Evolutionary conservation across 2,113 vertebrate species (phyloP).

Genomic region (Formicarius rufipectus): DNA sequence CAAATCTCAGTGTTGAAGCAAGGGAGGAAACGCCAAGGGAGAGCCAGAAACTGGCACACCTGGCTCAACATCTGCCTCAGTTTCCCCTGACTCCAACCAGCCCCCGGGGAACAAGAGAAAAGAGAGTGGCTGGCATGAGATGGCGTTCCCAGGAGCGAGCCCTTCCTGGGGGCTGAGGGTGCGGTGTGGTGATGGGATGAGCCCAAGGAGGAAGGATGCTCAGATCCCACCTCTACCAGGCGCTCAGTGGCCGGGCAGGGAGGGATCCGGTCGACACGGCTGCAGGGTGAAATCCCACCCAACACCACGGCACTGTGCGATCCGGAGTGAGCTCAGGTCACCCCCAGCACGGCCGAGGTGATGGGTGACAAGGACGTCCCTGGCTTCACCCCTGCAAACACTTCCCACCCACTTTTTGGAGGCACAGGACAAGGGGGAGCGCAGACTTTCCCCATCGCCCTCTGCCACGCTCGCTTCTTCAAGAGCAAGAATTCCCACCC

Average conservation of each 20-base stretch:
- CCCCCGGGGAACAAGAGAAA: rapidly evolving
- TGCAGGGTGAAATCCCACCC: background rate
- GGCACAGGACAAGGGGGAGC: background rate
- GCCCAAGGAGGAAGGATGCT: background rate
- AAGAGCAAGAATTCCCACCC: background rate
- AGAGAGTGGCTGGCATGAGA: background rate
- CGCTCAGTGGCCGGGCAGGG: rapidly evolving
- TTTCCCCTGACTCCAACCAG: background rate
- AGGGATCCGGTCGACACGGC: background rate
- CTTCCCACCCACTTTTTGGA: background rate
- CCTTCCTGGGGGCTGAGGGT: background rate
- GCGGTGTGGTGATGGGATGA: rapidly evolving
- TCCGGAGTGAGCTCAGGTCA: background rate
- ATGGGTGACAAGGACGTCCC: background rate
- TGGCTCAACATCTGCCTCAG: background rate
- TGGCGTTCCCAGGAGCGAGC: background rate
- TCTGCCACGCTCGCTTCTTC: background rate
- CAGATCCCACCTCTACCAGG: background rate
- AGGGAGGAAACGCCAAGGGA: background rate
- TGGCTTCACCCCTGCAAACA: background rate
- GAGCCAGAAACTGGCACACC: background rate
- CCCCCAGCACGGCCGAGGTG: background rate
- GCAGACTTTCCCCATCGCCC: background rate
- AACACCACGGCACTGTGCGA: rapidly evolving
- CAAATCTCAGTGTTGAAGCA: background rate